Evolutionary conservation across 2,888 invertebrate genomes (phyloP).

Genomic region (Chalcosyrphus nemorum): DNA sequence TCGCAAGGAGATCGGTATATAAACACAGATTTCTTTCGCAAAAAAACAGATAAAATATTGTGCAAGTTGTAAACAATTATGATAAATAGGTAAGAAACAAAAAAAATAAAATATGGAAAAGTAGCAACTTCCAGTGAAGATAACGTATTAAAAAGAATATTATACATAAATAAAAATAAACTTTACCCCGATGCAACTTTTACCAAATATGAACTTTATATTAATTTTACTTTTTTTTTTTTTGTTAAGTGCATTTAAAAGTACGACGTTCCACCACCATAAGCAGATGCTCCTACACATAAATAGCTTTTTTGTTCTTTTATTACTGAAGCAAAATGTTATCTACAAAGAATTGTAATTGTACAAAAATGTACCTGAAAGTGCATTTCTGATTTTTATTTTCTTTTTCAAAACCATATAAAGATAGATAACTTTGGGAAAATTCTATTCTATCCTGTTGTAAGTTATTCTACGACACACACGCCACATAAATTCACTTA

Average conservation of each 20-base stretch:
- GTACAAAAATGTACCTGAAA: constrained; percentile 68
- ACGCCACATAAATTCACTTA: neutral
- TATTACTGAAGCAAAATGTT: constrained; percentile 5
- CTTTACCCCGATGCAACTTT: constrained; percentile 52
- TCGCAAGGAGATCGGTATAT: constrained; percentile 44
- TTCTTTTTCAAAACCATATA: constrained; percentile 38
- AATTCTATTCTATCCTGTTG: constrained; percentile 13
- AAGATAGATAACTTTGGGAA: neutral
- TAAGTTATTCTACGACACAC: constrained; percentile 7
- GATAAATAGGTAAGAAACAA: constrained; percentile 20
- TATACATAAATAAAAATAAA: neutral
- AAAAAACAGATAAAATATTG: constrained; percentile 26
- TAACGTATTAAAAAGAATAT: constrained; percentile 12
- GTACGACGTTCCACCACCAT: constrained; percentile 68
- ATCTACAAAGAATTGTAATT: constrained; percentile 48
- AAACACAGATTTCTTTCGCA: constrained; percentile 52
- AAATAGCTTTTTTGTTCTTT: constrained; percentile 43
- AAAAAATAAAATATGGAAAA: constrained; percentile 22
- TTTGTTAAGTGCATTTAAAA: constrained; percentile 44
- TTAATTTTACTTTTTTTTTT: constrained; percentile 28
- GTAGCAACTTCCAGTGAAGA: constrained; percentile 50
- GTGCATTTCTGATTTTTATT: constrained; percentile 65
- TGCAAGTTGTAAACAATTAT: constrained; percentile 37
- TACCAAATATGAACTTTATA: constrained; percentile 59
- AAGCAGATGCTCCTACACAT: constrained; percentile 44